Conservation (phyloP, 2,113 vertebrate genomes). For the Dicrurus megarhynchus region DNA sequence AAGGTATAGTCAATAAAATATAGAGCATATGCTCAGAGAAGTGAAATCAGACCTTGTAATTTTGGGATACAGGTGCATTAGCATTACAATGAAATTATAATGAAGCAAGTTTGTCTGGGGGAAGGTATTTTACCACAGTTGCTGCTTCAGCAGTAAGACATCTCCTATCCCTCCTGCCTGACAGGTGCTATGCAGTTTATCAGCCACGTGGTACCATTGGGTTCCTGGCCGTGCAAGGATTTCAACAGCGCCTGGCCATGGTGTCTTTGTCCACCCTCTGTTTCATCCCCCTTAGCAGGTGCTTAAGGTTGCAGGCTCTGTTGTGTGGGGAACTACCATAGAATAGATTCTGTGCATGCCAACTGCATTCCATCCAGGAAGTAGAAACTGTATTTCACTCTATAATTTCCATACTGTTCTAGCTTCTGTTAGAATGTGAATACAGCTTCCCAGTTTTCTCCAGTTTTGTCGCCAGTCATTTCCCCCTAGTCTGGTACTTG, state of each 20-base stretch:
- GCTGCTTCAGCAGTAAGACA: background rate
- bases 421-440: background rate
- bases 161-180: background rate
- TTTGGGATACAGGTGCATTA: background rate
- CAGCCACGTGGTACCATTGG: background rate
- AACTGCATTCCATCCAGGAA: background rate
- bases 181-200: background rate
- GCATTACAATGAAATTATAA: background rate
- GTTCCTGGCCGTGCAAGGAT: background rate
- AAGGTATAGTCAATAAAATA: background rate
- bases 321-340: background rate
- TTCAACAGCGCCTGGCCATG: background rate
- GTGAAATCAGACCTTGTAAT: background rate
- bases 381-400: background rate
- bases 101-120: background rate
- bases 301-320: background rate
- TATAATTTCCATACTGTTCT: background rate
- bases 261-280: background rate
- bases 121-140: background rate
- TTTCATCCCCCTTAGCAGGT: background rate
- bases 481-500: background rate
- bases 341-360: background rate
- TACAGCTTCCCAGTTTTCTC: background rate
- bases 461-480: background rate
- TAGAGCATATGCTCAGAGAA: background rate